These are phyloP conservation scores for Falco punctatus DNA, from an alignment of 2,113 vertebrate species.

Conservation along the genomic window DNA sequence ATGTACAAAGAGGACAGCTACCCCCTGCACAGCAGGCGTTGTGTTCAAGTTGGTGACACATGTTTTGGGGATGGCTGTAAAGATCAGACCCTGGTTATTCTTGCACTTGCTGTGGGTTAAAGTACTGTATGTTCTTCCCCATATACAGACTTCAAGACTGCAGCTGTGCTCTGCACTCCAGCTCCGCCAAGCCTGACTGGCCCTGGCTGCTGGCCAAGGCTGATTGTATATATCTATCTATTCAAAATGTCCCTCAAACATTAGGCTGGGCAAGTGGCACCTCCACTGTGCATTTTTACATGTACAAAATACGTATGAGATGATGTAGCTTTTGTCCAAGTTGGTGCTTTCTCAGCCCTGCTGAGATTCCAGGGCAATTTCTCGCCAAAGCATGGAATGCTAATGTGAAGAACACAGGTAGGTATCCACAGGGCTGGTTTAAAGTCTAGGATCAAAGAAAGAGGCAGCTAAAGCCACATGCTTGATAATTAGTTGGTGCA, in stretches of 20 bases:
- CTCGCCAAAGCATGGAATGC: neutral
- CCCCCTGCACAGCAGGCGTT: no score
- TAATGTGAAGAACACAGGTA: neutral
- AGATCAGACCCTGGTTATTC: neutral
- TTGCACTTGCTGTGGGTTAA: neutral
- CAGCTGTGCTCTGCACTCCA: neutral
- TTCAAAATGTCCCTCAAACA: neutral
- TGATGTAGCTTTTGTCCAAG: neutral
- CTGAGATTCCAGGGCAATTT: neutral
- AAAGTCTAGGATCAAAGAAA: neutral
- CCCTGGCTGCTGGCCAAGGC: no score
- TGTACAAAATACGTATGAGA: neutral
- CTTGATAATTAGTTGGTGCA: neutral
- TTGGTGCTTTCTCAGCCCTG: neutral
- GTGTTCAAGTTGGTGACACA: neutral
- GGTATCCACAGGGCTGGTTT: neutral
- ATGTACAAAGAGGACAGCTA: neutral
- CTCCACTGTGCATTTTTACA: neutral
- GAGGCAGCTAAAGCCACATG: neutral
- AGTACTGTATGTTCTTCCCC: accelerated
- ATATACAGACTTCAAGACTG: neutral
- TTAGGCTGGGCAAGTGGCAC: neutral
- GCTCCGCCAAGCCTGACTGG: neutral
- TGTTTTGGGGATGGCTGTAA: neutral
- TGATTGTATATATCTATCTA: no score